Percentiles rank a stretch among this genome's conserved stretches.
Evolutionary conservation across 2,113 vertebrate genomes (phyloP).

Genomic region (Athene cunicularia): DNA sequence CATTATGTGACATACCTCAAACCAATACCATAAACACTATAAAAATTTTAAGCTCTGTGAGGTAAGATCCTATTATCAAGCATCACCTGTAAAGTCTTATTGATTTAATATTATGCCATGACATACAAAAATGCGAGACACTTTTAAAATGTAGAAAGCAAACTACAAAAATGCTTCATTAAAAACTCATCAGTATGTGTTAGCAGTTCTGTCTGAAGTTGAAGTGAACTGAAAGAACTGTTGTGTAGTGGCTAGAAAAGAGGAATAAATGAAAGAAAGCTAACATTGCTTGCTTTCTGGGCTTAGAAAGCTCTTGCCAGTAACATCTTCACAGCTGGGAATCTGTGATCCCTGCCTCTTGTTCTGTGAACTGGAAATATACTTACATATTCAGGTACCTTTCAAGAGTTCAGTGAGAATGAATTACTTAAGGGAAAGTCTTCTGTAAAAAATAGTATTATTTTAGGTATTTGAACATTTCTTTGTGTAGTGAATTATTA

Average conservation of each 20-base stretch:
- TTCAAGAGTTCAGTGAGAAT: background rate
- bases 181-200: background rate
- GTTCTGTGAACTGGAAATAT: background rate
- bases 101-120: background rate
- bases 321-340: background rate
- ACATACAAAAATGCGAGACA: background rate
- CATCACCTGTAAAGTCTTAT: background rate
- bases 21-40: conserved; percentile 42
- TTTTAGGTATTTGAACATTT: background rate
- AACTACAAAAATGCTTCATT: background rate
- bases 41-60: conserved; percentile 18
- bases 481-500: background rate
- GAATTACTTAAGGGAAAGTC: background rate
- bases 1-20: conserved; percentile 32
- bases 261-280: background rate
- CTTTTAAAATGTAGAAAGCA: background rate
- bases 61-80: conserved; percentile 20
- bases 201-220: background rate
- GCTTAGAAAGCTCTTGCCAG: background rate
- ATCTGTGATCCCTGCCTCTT: background rate
- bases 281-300: background rate
- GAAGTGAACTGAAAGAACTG: background rate
- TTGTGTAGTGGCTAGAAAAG: background rate
- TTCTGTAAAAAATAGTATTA: background rate
- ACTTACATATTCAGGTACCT: background rate